Conservation (phyloP, 2,797 vertebrate genomes). For the Pogonophryne albipinna region DNA sequence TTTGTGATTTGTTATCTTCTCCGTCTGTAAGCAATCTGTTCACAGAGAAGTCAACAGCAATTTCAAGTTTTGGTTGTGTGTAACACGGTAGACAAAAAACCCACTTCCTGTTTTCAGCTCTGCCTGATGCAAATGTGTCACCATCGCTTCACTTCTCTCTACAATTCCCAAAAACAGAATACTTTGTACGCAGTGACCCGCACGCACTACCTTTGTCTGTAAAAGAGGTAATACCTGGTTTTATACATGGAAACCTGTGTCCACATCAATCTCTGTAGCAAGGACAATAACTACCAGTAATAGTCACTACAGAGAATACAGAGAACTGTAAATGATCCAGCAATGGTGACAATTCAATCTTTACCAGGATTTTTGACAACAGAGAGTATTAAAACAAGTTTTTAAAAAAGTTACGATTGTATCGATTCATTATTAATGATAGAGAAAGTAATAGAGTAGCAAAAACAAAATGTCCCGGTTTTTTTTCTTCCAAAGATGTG, state of each 20-base stretch:
- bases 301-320: not conserved
- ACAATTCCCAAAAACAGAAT: slow-evolving; percentile 54
- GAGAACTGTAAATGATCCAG: too few species aligned
- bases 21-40: slow-evolving; percentile 38
- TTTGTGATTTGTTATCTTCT: not conserved
- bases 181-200: not conserved
- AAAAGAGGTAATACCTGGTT: not conserved
- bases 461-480: too few species aligned
- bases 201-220: slow-evolving; percentile 9
- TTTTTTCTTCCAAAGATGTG: too few species aligned
- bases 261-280: not conserved
- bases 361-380: too few species aligned
- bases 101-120: slow-evolving; percentile 88
- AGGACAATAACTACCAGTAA: not conserved
- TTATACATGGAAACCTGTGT: not conserved
- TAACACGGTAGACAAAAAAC: slow-evolving; percentile 58
- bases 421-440: too few species aligned
- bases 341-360: too few species aligned
- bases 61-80: slow-evolving; percentile 69
- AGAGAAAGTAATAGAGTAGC: too few species aligned
- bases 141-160: slow-evolving; percentile 72
- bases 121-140: slow-evolving; percentile 83
- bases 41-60: slow-evolving; percentile 42
- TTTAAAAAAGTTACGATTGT: too few species aligned
- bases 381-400: too few species aligned